Evolutionary conservation across 2,113 vertebrate genomes (phyloP), one percentile per base, ranked within the genome.

Genomic region (Pygoscelis antarcticus): DNA sequence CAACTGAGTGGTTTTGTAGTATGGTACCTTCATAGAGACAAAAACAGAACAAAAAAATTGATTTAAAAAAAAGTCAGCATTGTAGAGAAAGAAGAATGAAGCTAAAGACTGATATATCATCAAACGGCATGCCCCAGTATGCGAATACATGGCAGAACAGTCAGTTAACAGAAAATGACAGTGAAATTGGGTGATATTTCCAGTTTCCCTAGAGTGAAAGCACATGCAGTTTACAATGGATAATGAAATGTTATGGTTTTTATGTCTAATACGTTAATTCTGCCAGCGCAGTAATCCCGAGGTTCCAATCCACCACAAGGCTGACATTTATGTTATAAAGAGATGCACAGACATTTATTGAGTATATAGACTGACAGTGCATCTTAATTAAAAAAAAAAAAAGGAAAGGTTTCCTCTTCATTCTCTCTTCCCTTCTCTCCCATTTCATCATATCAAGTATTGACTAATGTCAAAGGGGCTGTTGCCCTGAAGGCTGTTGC

Each of bases 241-340:
- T 96, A 94, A 91, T 93, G 79, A 94, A 95, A 95, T 64, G 81
- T 88, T 95, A 92, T 23, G 57, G 26, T 16, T 66, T 90, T 92
- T 89, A 90, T 76, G 70, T 86, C 60, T 84, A 60, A 83, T 77
- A 71, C 3, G 16, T 94, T 95, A 95, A 91, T 96, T 93, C 69
- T 95, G 87, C 82, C 47, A 44, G 36, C 57, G 76, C 55, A 72
- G 55, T 82, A 94, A 87, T 92, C 94, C 93, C 6, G 0, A 91
- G 81, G 65, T 87, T 96, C 61, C 91, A 93, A 80, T 96, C 65
- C 58, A 88, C 44, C 2, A 14, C 64, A 69, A 77, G 54, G 82
- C 74, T 91, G 94, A 86, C 93, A 71, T 93, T 94, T 92, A 80
- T 66, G 51, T 90, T 94, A 69, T 52, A 47, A 68, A 87, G 85